These are phyloP conservation scores for Xerus inauris DNA, from an alignment of 2,113 vertebrate genomes.

Conservation along the genomic window DNA sequence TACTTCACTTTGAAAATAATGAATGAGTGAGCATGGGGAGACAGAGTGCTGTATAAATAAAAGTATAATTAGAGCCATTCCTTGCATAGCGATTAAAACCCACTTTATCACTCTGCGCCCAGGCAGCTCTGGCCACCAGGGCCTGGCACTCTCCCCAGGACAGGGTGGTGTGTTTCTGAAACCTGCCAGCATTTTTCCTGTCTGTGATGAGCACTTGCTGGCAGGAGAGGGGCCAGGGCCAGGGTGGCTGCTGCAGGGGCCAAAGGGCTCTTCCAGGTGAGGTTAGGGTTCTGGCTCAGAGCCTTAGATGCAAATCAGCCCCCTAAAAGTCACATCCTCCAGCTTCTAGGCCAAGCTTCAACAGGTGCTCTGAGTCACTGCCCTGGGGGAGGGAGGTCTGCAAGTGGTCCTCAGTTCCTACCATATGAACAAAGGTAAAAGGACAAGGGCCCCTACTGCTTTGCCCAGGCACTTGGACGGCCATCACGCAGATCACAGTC, in stretches of 20 bases:
- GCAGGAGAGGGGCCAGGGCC: neutral
- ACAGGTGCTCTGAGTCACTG: neutral
- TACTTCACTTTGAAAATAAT: slow-evolving; percentile 1
- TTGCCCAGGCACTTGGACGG: neutral
- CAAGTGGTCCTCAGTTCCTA: neutral
- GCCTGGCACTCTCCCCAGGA: neutral
- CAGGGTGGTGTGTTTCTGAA: neutral
- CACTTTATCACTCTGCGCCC: neutral
- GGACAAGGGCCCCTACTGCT: neutral
- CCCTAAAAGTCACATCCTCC: neutral
- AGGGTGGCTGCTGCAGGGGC: neutral
- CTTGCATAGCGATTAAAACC: neutral
- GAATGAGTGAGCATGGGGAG: slow-evolving; percentile 41
- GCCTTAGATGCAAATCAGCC: neutral
- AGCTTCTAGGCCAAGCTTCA: neutral
- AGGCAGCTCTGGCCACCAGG: neutral
- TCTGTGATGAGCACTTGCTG: neutral
- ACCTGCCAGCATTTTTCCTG: neutral
- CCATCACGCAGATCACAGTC: neutral
- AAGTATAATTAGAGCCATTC: slow-evolving; percentile 47
- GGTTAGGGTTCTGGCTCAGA: neutral
- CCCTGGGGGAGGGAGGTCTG: neutral
- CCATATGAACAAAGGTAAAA: neutral
- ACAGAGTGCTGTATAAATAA: slow-evolving; percentile 47
- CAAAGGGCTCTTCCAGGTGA: neutral